These are phyloP conservation scores for Calonectris borealis DNA, from an alignment of 2,113 vertebrate species.

Conservation along the genomic window DNA sequence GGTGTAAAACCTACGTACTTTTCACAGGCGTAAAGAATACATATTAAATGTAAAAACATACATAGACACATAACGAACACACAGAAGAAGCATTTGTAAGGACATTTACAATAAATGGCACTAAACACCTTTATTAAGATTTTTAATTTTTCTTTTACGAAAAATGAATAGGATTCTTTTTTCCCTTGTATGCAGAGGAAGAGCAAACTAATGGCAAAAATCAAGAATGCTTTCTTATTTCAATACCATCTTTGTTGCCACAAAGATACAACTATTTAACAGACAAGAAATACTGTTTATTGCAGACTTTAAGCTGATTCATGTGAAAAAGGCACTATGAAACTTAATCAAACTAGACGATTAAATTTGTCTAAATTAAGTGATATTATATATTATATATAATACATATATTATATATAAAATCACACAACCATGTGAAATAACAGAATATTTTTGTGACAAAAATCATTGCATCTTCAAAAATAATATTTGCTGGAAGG, in stretches of 20 bases:
- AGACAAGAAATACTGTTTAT: conserved; percentile 84
- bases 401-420: conserved; percentile 69
- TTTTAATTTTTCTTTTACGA: conserved; percentile 22
- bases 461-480: conserved; percentile 67
- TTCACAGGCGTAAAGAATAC: neutral
- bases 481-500: conserved; percentile 67
- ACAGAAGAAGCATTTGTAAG: neutral
- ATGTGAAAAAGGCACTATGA: conserved; percentile 88
- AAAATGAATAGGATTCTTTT: conserved; percentile 23
- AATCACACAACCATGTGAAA: conserved; percentile 62
- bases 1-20: neutral
- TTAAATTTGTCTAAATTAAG: conserved; percentile 73
- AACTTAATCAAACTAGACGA: conserved; percentile 78
- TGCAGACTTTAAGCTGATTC: conserved; percentile 82
- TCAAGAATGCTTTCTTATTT: neutral
- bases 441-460: conserved; percentile 69
- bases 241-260: neutral
- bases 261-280: conserved; percentile 62
- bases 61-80: neutral
- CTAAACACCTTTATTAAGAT: conserved; percentile 55
- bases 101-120: conserved; percentile 52
- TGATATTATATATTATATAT: conserved; percentile 71
- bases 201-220: conserved; percentile 37
- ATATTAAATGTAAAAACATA: neutral
- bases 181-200: neutral